phyloP scores from a whole-genome alignment of 2,888 invertebrate genomes.

The Orthosia gothica region DNA sequence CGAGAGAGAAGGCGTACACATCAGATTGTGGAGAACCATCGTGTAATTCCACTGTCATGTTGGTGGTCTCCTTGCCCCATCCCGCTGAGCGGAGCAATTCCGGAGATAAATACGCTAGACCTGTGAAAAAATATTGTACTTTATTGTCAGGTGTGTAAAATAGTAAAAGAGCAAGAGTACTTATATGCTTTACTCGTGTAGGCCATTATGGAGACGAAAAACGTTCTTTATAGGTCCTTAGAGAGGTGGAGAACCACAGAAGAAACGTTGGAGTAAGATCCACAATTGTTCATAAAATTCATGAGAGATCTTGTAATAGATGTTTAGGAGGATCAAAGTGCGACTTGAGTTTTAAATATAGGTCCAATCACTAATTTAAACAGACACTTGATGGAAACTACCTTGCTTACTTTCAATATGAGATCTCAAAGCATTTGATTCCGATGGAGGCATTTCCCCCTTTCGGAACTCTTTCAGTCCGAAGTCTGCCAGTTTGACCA shows the following conservation, averaged over 20 bases:
- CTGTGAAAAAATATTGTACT: constrained; percentile 80
- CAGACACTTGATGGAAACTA: background rate
- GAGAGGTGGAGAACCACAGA: background rate
- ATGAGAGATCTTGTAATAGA: background rate
- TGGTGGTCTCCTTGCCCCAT: constrained; percentile 82
- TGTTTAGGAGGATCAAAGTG: too few species aligned
- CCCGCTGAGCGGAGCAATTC: constrained; percentile 93
- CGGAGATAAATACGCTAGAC: constrained; percentile 95
- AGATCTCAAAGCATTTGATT: constrained; percentile 92
- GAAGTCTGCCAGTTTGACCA: constrained; percentile 98
- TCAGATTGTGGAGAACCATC: constrained; percentile 95
- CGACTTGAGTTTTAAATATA: too few species aligned
- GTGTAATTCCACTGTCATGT: constrained; percentile 78
- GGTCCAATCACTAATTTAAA: background rate
- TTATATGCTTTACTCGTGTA: background rate
- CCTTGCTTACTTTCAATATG: constrained; percentile 94
- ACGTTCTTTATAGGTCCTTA: background rate
- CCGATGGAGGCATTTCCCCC: constrained; percentile 93
- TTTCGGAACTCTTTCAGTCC: constrained; percentile 97
- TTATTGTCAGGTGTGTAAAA: background rate
- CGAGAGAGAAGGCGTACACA: constrained; percentile 96
- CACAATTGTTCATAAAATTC: background rate
- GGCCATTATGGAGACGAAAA: background rate
- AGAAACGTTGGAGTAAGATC: background rate
- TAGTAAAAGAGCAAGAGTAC: too few species aligned